Base-by-base conservation (phyloP, 2,797 vertebrate genomes). In the Diglossa cyanea region DNA sequence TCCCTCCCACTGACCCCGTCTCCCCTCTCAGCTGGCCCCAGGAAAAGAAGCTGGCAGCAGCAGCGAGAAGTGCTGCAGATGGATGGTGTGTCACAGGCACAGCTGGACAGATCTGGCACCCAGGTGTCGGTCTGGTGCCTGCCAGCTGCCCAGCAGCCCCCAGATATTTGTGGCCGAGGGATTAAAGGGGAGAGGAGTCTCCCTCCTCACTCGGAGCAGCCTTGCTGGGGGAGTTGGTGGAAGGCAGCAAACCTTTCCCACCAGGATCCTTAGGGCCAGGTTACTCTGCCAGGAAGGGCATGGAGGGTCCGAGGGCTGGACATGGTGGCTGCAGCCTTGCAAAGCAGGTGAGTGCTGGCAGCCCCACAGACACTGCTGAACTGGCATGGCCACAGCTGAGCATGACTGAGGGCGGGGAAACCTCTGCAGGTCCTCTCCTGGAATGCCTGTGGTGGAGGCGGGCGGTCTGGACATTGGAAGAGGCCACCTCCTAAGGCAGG, bases 81-180 rank as follows among this genome's bases (percentile, higher is more conserved):
- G 79, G 96, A 93, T 90, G 93, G 17, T 37, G 87, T 95, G 97
- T 96, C 97, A 76, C 3, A 6, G 94, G 58, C 73, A 96, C 97
- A 97, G 97, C 97, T 98, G 98, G 91, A 95, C 11, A 7, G 94
- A 82, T 96, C 96, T 96, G 96, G 95, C 94, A 90, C 76, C 72
- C 96, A 97, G 97, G 97, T 97, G 97, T 95, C 0, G 2, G 48
- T 77, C 83, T 24, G 2, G 83, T 82, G 77, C 74, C 82, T 92
- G 96, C 96, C 97, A 96, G 97, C 97, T 96, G 97, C 96, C 95
- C 78, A 8, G 94, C 73, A 58, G 67, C 25, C 17, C 86, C 94
- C 89, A 86, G 95, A 82, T 89, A 91, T 82, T 55, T 50, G 84
- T n/a, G 47, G 67, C 85, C 0, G 1, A 75, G 58, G 67, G 65